A percentile compares a stretch with the other conserved stretches of the same genome.
These are phyloP conservation scores for Haliclona indistincta DNA, from an alignment of 37 sponge, comb jelly and placozoan genomes.

Conservation along the genomic window DNA sequence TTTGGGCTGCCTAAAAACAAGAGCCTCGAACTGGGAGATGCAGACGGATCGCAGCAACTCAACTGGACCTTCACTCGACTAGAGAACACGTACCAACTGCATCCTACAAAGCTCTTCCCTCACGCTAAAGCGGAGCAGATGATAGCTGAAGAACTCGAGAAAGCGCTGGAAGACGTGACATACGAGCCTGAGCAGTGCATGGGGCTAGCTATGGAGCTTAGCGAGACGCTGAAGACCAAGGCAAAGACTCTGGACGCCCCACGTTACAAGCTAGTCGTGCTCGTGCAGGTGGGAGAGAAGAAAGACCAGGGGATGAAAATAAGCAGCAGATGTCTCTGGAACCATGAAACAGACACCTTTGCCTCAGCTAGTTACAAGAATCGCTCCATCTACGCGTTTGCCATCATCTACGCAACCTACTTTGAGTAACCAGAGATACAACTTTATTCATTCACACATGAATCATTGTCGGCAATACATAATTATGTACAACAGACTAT, in stretches of 20 bases:
- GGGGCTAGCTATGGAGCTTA: constrained; percentile 13
- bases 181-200: constrained; percentile 24
- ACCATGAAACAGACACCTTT: constrained; percentile 39
- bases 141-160: constrained; percentile 26
- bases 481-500: not conserved
- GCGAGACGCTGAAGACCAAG: constrained; percentile 55
- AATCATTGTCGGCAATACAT: not conserved
- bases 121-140: constrained; percentile 23
- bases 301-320: constrained; percentile 29
- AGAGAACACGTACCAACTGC: constrained; percentile 56
- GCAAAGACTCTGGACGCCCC: constrained; percentile 45
- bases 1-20: too few species aligned
- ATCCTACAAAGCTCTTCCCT: constrained; percentile 39
- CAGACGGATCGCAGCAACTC: too few species aligned
- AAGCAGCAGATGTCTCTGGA: constrained; percentile 77
- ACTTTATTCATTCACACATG: constrained; percentile 4
- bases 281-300: constrained; percentile 48
- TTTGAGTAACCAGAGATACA: constrained; percentile 24
- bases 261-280: constrained; percentile 57
- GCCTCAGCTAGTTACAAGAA: constrained; percentile 50
- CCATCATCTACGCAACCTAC: constrained; percentile 52
- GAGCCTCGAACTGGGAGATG: not conserved
- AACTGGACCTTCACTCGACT: not conserved
- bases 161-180: constrained; percentile 10
- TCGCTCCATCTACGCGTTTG: constrained; percentile 49